Evolutionary conservation across 2,888 invertebrate species (phyloP), one percentile per base, ranked within the genome.

Genomic region (Brachycybe producta): DNA sequence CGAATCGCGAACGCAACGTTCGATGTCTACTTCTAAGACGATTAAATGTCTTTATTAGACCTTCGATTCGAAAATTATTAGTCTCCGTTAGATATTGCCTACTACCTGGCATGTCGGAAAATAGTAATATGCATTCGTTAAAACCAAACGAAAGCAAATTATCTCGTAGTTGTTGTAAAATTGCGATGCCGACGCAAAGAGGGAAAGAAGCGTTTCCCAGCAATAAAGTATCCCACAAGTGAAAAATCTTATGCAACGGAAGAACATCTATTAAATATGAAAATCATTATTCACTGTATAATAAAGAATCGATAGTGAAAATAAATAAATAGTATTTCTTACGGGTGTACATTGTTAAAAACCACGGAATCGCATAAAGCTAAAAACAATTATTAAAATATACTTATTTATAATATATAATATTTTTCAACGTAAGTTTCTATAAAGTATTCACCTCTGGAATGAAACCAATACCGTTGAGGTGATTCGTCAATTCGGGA

Each of bases 341-440:
- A 94, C 92, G 94, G 52, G 94, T 92, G 71, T 92, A 97, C 87
- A 97, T 92, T 5, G 95, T 97, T 30, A 97, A 73, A 67, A 95
- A 97, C 97, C 97, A 98, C 0, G 97, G 95, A 66, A 98, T 97
- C 19, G 97, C 92, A 69, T 95, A 98, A 15, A 97, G 73, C 68
- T 70, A 62, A 47, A 64, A 63, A 35, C 55, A 38, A 53, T 40
- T 39, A 35, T 34, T 34, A 4, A 13, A 28, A 44, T 15, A 44
- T 32, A 11, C 8, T 15, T 15, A 15, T 38, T 13, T n/a, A 48
- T 17, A 4, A 23, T n/a, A 49, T 13, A 7, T 19, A 5, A 1
- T 21, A 2, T 28, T 13, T 41, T 34, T 1, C 30, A 36, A 41
- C n/a, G n/a, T n/a, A n/a, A n/a, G n/a, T n/a, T n/a, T 24, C 3